Evolutionary conservation across 2,888 invertebrate genomes (phyloP).

Genomic region (Microplitis deprimator): DNA sequence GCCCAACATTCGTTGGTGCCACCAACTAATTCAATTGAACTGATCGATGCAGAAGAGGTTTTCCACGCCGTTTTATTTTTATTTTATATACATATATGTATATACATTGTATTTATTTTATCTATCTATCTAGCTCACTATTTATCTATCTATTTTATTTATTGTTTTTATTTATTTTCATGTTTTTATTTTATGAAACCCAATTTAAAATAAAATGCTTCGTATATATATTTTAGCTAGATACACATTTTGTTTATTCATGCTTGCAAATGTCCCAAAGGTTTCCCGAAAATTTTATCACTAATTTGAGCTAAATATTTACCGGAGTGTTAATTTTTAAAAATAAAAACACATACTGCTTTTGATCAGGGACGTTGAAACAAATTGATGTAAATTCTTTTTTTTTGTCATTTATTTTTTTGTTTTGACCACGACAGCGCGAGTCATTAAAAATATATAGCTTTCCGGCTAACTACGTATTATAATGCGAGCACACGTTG

Average conservation of each 20-base stretch:
- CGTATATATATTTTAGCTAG: not conserved
- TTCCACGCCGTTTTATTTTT: slow-evolving; percentile 54
- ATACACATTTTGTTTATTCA: slow-evolving; percentile 18
- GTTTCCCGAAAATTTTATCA: not conserved
- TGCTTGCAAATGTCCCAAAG: slow-evolving; percentile 7
- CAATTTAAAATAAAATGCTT: slow-evolving; percentile 7
- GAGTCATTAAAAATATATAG: slow-evolving; percentile 9
- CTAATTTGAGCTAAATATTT: slow-evolving; percentile 10
- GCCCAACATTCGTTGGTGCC: slow-evolving; percentile 48
- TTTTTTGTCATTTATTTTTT: slow-evolving; percentile 23
- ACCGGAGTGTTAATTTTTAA: slow-evolving; percentile 5
- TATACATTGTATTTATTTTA: slow-evolving; percentile 6
- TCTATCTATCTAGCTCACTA: slow-evolving; percentile 7
- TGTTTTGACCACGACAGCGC: slow-evolving; percentile 3
- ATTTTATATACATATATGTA: slow-evolving; percentile 25
- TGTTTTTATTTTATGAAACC: slow-evolving; percentile 21
- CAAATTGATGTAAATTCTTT: slow-evolving; percentile 30
- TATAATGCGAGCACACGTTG: slow-evolving; percentile 12
- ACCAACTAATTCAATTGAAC: slow-evolving; percentile 68
- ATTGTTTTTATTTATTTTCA: slow-evolving; percentile 3
- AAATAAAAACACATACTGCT: not conserved
- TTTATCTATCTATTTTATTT: slow-evolving; percentile 4
- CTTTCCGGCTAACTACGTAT: slow-evolving; percentile 2
- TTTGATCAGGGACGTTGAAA: slow-evolving; percentile 20
- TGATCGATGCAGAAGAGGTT: slow-evolving; percentile 63